phyloP scores from a whole-genome alignment of 2,113 vertebrate species.

The Oryzias woworae region DNA sequence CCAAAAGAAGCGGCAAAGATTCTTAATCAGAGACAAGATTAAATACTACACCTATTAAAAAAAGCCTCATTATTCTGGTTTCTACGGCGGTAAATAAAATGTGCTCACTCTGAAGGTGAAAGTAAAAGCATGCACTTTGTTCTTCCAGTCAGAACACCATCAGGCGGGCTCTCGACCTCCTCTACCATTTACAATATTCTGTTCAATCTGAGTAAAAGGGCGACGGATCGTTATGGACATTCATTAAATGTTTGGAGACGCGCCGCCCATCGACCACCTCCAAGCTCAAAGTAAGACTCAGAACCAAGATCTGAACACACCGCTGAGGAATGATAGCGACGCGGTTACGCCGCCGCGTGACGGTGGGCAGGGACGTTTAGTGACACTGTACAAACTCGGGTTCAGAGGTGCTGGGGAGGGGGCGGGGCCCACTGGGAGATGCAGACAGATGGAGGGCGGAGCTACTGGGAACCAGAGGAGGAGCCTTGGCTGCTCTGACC shows the following conservation, averaged over 20 bases:
- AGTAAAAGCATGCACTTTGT: constrained; percentile 67
- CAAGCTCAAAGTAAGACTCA: constrained; percentile 61
- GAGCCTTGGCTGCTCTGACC: constrained; percentile 82
- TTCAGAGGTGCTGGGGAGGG: constrained; percentile 41
- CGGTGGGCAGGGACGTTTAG: constrained; percentile 17
- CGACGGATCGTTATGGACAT: constrained; percentile 56
- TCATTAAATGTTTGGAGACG: constrained; percentile 56
- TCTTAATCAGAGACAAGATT: constrained; percentile 52
- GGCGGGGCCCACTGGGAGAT: constrained; percentile 9
- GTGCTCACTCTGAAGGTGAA: constrained; percentile 34
- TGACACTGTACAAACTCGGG: constrained; percentile 45
- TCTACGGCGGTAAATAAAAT: constrained; percentile 56
- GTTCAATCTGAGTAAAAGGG: constrained; percentile 36
- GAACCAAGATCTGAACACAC: constrained; percentile 40
- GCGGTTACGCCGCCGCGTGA: constrained; percentile 37
- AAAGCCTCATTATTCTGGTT: constrained; percentile 38
- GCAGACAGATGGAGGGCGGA: constrained; percentile 21
- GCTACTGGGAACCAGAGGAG: constrained; percentile 81
- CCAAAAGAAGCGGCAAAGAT: constrained; percentile 58
- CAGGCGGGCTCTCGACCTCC: too few species aligned
- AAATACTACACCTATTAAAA: constrained; percentile 68
- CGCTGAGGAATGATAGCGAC: constrained; percentile 47
- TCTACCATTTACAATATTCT: constrained; percentile 34
- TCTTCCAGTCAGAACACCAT: too few species aligned
- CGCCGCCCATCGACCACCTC: constrained; percentile 55